Evolutionary conservation across 2,113 vertebrate species (phyloP).

Genomic region (Puma concolor): DNA sequence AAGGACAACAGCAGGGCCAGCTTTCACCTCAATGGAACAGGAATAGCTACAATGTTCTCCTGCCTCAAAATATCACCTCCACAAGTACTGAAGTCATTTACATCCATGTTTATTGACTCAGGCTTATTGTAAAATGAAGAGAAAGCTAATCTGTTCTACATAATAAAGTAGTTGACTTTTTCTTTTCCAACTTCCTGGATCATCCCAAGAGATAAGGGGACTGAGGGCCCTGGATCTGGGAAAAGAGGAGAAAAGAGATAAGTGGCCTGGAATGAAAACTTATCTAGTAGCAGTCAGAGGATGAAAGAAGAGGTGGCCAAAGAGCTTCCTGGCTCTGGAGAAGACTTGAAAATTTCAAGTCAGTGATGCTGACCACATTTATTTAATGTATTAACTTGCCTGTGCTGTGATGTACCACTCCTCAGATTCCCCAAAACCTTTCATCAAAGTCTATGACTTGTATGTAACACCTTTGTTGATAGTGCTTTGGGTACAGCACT

Average conservation of each 20-base stretch:
- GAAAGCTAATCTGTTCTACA: neutral
- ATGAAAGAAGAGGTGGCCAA: neutral
- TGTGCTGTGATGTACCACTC: neutral
- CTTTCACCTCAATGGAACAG: neutral
- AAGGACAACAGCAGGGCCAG: neutral
- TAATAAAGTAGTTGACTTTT: neutral
- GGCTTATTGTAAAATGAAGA: neutral
- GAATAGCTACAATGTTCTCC: neutral
- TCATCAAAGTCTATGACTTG: neutral
- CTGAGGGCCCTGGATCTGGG: neutral
- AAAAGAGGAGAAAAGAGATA: neutral
- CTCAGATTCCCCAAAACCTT: neutral
- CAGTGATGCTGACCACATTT: neutral
- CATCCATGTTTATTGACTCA: neutral
- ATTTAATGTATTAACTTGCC: neutral
- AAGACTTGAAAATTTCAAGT: neutral
- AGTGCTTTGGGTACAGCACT: neutral
- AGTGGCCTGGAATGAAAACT: neutral
- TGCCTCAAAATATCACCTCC: neutral
- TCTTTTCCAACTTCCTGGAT: neutral
- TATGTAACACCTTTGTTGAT: neutral
- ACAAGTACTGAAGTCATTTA: neutral
- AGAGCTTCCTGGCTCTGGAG: neutral
- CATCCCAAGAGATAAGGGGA: neutral
- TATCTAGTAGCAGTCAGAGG: neutral